Percentiles rank a stretch among this genome's conserved stretches.
These are phyloP conservation scores for Lerema accius DNA, from an alignment of 1,140 invertebrate species.

Conservation along the genomic window DNA sequence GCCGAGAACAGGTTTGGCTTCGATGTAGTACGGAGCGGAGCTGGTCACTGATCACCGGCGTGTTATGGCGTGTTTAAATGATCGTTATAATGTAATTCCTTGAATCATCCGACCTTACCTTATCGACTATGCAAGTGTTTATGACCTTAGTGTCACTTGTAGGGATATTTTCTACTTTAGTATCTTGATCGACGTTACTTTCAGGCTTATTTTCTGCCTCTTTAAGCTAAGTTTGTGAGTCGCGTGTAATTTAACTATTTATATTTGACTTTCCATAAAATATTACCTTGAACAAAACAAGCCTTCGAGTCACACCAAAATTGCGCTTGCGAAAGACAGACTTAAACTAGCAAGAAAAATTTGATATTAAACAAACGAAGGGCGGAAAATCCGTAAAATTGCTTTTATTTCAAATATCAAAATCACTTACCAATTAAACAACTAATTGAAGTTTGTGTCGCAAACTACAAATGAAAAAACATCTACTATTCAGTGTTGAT, in stretches of 20 bases:
- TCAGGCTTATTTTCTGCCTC: no score
- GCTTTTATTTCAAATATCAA: background rate
- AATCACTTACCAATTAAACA: conserved; percentile 4
- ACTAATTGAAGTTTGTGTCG: conserved; percentile 7
- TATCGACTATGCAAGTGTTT: background rate
- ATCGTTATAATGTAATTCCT: conserved; percentile 10
- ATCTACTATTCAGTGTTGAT: conserved; percentile 15
- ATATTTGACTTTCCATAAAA: no score
- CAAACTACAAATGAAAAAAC: conserved; percentile 4
- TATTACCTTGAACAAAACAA: no score
- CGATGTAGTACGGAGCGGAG: conserved; percentile 21
- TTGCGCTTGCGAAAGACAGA: background rate
- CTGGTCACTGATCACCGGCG: conserved; percentile 12
- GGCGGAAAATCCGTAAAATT: conserved; percentile 18
- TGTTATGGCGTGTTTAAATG: conserved; percentile 19
- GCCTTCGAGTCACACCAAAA: background rate
- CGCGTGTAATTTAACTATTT: no score
- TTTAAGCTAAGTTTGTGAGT: no score
- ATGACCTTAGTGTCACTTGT: background rate
- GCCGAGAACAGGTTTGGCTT: conserved; percentile 16
- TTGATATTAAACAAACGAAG: background rate
- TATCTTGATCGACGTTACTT: no score
- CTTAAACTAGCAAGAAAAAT: background rate
- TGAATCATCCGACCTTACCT: conserved; percentile 10
- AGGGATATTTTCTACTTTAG: no score